Conservation (phyloP, 2,113 vertebrate species). For the Scopus umbretta region DNA sequence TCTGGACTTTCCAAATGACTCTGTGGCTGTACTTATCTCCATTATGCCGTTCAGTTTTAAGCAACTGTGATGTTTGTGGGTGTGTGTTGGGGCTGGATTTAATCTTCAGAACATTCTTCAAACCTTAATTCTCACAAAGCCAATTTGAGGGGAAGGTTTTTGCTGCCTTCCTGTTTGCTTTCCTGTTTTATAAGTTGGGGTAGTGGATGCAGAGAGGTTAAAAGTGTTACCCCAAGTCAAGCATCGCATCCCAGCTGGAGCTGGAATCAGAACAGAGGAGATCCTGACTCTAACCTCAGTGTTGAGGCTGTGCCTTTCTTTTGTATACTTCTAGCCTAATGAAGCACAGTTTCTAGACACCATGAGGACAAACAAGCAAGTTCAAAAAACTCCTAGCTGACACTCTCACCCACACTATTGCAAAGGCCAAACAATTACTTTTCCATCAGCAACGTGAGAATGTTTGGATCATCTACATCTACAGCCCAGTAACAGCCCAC, state of each 20-base stretch:
- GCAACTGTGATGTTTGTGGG: not conserved
- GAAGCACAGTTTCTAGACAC: not conserved
- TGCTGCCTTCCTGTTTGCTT: not conserved
- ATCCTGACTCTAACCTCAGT: not conserved
- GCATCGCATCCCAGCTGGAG: not conserved
- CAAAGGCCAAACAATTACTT: not conserved
- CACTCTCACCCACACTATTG: not conserved
- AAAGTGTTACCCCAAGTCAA: not conserved
- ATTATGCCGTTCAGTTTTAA: not conserved
- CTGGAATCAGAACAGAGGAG: not conserved
- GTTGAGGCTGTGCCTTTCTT: not conserved
- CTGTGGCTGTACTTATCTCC: not conserved
- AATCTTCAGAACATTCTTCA: not conserved
- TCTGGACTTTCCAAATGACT: not conserved
- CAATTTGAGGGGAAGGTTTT: not conserved
- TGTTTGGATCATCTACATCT: not conserved
- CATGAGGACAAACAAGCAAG: not conserved
- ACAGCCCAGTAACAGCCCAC: not conserved
- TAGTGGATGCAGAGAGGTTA: not conserved
- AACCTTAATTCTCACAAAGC: not conserved
- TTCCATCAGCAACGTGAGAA: not conserved
- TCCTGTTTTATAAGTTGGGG: not conserved
- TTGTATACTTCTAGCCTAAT: not conserved
- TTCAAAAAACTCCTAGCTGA: not conserved
- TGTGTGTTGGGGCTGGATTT: not conserved